phyloP scores from a whole-genome alignment of 2,113 vertebrate genomes.

The Phasianus colchicus region DNA sequence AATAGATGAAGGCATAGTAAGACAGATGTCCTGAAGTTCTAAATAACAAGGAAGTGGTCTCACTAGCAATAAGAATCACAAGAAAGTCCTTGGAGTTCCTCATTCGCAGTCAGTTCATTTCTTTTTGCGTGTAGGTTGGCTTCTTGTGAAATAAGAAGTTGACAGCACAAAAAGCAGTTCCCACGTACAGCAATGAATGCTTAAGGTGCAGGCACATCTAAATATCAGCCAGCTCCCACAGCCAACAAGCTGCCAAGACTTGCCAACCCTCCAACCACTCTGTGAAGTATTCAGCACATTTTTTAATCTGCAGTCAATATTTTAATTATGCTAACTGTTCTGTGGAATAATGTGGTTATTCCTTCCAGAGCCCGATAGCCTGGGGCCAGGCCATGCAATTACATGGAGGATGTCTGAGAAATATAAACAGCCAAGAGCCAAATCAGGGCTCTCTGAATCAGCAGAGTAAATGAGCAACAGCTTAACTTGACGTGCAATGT shows the following conservation, averaged over 20 bases:
- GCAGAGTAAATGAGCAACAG: background rate
- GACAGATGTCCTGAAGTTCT: conserved; percentile 42
- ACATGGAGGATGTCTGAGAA: conserved; percentile 32
- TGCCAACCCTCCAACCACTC: conserved; percentile 52
- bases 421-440: conserved; percentile 32
- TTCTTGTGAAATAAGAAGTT: conserved; percentile 31
- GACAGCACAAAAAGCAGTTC: conserved; percentile 53
- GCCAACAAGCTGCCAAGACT: conserved; percentile 45
- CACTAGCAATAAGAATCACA: conserved; percentile 22
- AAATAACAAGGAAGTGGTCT: conserved; percentile 47
- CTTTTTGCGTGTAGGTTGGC: conserved; percentile 45
- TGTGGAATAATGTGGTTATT: conserved; percentile 55
- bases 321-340: conserved; percentile 67
- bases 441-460: background rate
- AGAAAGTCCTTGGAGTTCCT: conserved; percentile 32
- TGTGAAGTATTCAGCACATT: conserved; percentile 54
- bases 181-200: background rate
- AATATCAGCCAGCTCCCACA: conserved; percentile 60
- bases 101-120: conserved; percentile 45
- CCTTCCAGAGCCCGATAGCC: conserved; percentile 33
- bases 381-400: conserved; percentile 45
- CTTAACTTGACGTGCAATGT: background rate
- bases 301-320: conserved; percentile 67
- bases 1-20: conserved; percentile 5
- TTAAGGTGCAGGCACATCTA: conserved; percentile 23